A percentile compares a stretch with the other conserved stretches of the same genome.
phyloP scores from a whole-genome alignment of 2,888 invertebrate species.

The Melanotus villosus region DNA sequence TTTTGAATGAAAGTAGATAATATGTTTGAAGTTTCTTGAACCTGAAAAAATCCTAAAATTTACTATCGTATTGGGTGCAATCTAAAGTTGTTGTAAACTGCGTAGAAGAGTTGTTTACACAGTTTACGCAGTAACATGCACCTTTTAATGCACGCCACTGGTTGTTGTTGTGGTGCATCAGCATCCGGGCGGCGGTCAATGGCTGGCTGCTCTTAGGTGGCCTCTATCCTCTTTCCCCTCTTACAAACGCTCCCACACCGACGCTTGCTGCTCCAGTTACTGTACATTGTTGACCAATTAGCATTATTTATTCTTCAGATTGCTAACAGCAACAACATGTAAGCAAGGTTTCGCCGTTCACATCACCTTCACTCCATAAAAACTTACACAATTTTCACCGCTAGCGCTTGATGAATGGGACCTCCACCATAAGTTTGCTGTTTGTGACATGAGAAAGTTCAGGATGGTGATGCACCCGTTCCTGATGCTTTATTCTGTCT shows the following conservation, averaged over 20 bases:
- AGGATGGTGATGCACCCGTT: conserved; percentile 1
- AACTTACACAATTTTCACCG: background rate
- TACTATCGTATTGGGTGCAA: no score
- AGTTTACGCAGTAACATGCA: background rate
- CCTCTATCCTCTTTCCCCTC: conserved; percentile 46
- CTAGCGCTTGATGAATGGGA: background rate
- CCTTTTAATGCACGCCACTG: conserved; percentile 52
- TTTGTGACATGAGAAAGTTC: background rate
- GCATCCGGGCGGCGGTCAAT: conserved; percentile 62
- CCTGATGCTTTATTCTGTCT: background rate
- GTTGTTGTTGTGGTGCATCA: conserved; percentile 56
- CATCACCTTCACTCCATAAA: no score
- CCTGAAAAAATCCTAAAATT: no score
- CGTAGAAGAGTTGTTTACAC: no score
- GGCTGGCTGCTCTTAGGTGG: conserved; percentile 56
- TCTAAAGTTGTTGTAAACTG: no score
- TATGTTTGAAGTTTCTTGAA: no score
- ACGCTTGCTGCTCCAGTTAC: conserved; percentile 40
- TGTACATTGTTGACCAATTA: conserved; percentile 38
- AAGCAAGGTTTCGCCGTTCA: background rate
- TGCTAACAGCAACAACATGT: background rate
- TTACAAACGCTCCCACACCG: conserved; percentile 30
- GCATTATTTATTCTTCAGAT: background rate
- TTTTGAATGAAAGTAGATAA: no score
- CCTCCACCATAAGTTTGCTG: background rate